A percentile compares a stretch with the other conserved stretches of the same genome.
These are phyloP conservation scores for Cylloceria caligata DNA, from an alignment of 2,888 invertebrate species.

Conservation along the genomic window DNA sequence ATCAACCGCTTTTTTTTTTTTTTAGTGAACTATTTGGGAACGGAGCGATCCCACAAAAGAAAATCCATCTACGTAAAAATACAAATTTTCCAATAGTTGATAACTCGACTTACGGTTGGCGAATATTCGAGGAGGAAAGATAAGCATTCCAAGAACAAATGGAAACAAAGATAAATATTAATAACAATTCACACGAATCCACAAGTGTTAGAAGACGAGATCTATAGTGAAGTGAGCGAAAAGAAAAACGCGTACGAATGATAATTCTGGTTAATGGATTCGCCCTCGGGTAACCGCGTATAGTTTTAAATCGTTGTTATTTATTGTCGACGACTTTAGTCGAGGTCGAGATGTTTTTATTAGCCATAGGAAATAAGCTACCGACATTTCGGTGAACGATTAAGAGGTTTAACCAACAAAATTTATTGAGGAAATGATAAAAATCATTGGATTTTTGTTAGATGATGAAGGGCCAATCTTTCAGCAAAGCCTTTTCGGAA, in stretches of 20 bases:
- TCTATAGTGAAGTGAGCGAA: not conserved
- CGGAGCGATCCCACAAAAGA: not conserved
- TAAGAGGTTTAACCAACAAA: not conserved
- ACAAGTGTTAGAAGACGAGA: not conserved
- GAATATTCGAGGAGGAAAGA: slow-evolving; percentile 41
- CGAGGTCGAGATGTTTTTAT: not conserved
- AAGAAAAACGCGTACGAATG: slow-evolving; percentile 10
- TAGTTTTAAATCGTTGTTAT: not conserved
- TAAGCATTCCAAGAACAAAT: slow-evolving; percentile 56
- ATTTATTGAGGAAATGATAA: slow-evolving; percentile 2
- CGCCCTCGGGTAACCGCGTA: not conserved
- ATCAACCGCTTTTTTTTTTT: no score
- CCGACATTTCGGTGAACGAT: slow-evolving; percentile 2
- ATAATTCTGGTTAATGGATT: not conserved
- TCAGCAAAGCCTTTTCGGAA: slow-evolving; percentile 33
- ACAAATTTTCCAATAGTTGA: not conserved
- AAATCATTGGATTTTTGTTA: slow-evolving; percentile 10
- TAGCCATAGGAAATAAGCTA: slow-evolving; percentile 16
- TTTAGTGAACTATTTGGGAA: no score
- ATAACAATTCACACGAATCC: slow-evolving; percentile 29
- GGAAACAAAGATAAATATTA: slow-evolving; percentile 48
- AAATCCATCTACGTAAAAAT: slow-evolving; percentile 20
- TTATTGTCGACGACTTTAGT: not conserved
- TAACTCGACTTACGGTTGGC: slow-evolving; percentile 50
- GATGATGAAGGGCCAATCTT: not conserved